phyloP scores from a whole-genome alignment of 2,797 vertebrate genomes.

The Malurus splendens region DNA sequence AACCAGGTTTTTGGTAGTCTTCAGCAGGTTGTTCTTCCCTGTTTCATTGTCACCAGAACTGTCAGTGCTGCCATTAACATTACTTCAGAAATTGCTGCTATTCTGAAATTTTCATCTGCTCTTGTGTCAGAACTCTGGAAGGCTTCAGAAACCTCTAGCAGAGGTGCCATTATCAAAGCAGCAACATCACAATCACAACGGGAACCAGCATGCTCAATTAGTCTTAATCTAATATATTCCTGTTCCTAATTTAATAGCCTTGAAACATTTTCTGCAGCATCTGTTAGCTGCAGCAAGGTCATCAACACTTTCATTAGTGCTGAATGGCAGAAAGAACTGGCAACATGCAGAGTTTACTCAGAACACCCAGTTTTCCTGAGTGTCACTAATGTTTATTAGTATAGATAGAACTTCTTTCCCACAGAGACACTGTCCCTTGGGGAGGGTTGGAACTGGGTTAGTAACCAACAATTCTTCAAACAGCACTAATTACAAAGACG shows the following conservation, averaged over 20 bases:
- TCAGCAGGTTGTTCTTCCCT: not conserved
- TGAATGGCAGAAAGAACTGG: not conserved
- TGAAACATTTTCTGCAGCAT: conserved; percentile 23
- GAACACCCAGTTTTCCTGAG: not conserved
- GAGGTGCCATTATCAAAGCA: not conserved
- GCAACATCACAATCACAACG: not conserved
- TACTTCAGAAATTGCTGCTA: not conserved
- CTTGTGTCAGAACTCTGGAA: not conserved
- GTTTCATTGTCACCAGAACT: not conserved
- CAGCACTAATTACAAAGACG: not conserved
- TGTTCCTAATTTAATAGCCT: not conserved
- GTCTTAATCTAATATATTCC: not conserved
- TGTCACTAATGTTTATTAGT: not conserved
- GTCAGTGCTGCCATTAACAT: not conserved
- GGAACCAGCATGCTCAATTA: conserved; percentile 11
- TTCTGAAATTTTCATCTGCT: not conserved
- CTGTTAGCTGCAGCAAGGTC: conserved; percentile 8
- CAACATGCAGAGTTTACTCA: not conserved
- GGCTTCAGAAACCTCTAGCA: not conserved
- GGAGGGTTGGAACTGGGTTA: not conserved
- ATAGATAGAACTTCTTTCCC: not conserved
- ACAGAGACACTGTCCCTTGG: not conserved
- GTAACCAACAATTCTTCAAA: not conserved
- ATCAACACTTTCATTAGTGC: not conserved
- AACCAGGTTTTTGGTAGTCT: not conserved